Evolutionary conservation across 2,113 vertebrate species (phyloP).

Genomic region (Tenrec ecaudatus): DNA sequence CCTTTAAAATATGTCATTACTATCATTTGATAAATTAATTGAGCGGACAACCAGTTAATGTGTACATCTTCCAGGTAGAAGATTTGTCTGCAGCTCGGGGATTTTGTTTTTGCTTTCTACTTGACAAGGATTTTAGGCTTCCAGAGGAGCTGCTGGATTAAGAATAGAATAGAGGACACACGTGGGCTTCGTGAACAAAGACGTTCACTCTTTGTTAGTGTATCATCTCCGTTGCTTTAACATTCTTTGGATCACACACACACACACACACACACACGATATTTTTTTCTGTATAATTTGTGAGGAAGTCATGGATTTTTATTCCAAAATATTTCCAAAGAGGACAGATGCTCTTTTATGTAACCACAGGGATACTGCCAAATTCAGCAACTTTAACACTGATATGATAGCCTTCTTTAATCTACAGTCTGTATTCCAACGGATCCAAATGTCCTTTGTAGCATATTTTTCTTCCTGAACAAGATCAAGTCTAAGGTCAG

Average conservation of each 20-base stretch:
- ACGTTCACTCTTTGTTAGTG: background rate
- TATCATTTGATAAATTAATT: constrained; percentile 30
- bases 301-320: background rate
- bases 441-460: too few species aligned
- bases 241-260: background rate
- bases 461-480: too few species aligned
- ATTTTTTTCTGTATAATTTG: background rate
- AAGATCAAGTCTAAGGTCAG: too few species aligned
- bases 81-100: background rate
- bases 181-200: background rate
- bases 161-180: background rate
- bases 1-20: background rate
- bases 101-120: constrained; percentile 52
- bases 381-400: too few species aligned
- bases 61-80: background rate
- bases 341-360: too few species aligned
- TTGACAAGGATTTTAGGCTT: constrained; percentile 43
- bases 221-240: background rate
- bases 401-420: too few species aligned
- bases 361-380: too few species aligned
- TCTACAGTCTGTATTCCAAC: too few species aligned
- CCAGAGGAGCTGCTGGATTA: constrained; percentile 6
- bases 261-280: background rate
- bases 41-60: background rate
- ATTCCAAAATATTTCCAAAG: too few species aligned